phyloP scores from a whole-genome alignment of 2,797 vertebrate genomes.

The Enteromius afrohamiltoni region DNA sequence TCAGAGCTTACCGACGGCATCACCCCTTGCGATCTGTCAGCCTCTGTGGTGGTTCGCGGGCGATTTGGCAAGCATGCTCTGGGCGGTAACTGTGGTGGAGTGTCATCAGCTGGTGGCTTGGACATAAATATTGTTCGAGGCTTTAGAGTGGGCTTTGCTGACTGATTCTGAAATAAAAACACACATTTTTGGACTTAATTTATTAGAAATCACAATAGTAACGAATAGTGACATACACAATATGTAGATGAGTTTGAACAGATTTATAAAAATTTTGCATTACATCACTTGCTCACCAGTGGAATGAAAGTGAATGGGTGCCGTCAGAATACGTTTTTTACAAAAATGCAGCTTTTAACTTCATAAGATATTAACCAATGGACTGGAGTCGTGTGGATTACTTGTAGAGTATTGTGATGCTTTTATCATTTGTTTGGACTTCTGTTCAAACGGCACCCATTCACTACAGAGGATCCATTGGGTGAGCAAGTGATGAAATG shows the following conservation, averaged over 20 bases:
- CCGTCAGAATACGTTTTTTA: background rate
- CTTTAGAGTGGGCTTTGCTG: conserved; percentile 60
- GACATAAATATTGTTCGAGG: conserved; percentile 50
- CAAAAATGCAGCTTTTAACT: background rate
- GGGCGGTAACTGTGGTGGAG: conserved; percentile 5
- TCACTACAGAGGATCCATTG: background rate
- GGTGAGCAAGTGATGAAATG: background rate
- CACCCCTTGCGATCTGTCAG: background rate
- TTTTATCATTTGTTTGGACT: background rate
- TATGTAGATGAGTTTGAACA: background rate
- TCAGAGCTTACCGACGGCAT: background rate
- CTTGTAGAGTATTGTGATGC: background rate
- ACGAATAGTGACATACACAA: background rate
- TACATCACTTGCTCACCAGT: background rate
- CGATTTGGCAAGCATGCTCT: conserved; percentile 28
- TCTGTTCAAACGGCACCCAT: background rate
- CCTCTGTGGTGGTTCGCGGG: conserved; percentile 41
- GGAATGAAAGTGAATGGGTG: background rate
- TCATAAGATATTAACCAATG: background rate
- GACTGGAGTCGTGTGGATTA: background rate
- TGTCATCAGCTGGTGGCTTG: background rate
- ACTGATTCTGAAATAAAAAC: conserved; percentile 44
- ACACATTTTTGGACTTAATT: background rate
- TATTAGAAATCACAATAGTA: background rate
- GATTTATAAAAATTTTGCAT: background rate